Percentiles rank a stretch among this genome's conserved stretches.
Conservation (phyloP, 2,888 invertebrate genomes). For the Cheilosia urbana region DNA sequence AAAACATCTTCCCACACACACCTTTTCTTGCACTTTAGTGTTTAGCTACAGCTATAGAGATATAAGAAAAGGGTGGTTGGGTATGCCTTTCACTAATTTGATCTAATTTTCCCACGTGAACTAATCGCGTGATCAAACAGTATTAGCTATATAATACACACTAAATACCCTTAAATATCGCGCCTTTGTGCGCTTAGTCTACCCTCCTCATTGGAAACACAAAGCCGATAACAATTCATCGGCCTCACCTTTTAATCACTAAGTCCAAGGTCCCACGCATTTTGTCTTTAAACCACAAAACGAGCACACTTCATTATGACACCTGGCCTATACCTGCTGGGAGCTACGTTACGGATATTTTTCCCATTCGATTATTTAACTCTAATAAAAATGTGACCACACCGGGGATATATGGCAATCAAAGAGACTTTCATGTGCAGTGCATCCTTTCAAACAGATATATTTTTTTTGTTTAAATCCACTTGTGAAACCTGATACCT, state of each 20-base stretch:
- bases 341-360: slow-evolving; percentile 42
- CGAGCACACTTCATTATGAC: slow-evolving; percentile 71
- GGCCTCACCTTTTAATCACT: slow-evolving; percentile 1
- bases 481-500: slow-evolving; percentile 62
- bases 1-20: slow-evolving; percentile 81
- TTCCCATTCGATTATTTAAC: slow-evolving; percentile 38
- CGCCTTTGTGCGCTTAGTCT: slow-evolving; percentile 26
- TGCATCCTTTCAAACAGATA: slow-evolving; percentile 8
- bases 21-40: slow-evolving; percentile 75
- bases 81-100: slow-evolving; percentile 57
- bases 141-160: slow-evolving; percentile 80
- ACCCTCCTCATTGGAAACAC: neutral
- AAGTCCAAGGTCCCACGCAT: slow-evolving; percentile 56
- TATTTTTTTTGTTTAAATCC: slow-evolving; percentile 30
- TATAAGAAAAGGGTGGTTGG: slow-evolving; percentile 29
- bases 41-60: slow-evolving; percentile 13
- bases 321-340: slow-evolving; percentile 67
- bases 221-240: slow-evolving; percentile 43
- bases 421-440: slow-evolving; percentile 15
- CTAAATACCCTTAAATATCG: slow-evolving; percentile 79
- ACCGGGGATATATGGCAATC: slow-evolving; percentile 51
- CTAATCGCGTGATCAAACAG: slow-evolving; percentile 81
- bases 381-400: slow-evolving; percentile 49
- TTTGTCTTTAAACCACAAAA: slow-evolving; percentile 51
- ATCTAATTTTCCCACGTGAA: slow-evolving; percentile 82